Evolutionary conservation across 2,113 vertebrate genomes (phyloP).

Genomic region (Neolamprologus tretocephalus): DNA sequence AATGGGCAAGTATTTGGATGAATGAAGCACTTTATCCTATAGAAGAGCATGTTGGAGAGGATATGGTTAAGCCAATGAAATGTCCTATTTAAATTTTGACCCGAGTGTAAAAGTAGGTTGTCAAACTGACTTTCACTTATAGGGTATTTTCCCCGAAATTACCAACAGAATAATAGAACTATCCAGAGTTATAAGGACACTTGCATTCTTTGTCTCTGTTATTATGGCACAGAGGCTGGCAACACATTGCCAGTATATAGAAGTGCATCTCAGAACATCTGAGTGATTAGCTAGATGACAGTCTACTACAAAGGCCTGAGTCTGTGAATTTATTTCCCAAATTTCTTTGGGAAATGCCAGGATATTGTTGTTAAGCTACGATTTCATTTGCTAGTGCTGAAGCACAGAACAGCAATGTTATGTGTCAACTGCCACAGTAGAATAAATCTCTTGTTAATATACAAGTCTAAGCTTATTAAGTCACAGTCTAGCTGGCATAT

Average conservation of each 20-base stretch:
- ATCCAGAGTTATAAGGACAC: background rate
- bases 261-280: background rate
- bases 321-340: background rate
- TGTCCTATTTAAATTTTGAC: background rate
- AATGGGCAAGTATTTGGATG: slow-evolving; percentile 9
- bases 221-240: background rate
- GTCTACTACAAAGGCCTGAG: background rate
- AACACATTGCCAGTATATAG: background rate
- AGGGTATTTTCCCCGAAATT: background rate
- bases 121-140: background rate
- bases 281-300: background rate
- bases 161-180: background rate
- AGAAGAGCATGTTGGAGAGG: background rate
- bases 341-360: background rate
- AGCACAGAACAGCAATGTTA: background rate
- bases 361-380: background rate
- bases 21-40: slow-evolving; percentile 12
- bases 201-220: background rate
- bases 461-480: background rate
- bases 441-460: background rate
- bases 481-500: background rate
- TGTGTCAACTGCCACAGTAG: background rate
- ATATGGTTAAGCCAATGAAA: background rate
- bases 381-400: background rate
- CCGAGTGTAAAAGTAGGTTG: background rate